Conservation (phyloP, 2,797 vertebrate genomes). For the Coranthus polyacanthus region DNA sequence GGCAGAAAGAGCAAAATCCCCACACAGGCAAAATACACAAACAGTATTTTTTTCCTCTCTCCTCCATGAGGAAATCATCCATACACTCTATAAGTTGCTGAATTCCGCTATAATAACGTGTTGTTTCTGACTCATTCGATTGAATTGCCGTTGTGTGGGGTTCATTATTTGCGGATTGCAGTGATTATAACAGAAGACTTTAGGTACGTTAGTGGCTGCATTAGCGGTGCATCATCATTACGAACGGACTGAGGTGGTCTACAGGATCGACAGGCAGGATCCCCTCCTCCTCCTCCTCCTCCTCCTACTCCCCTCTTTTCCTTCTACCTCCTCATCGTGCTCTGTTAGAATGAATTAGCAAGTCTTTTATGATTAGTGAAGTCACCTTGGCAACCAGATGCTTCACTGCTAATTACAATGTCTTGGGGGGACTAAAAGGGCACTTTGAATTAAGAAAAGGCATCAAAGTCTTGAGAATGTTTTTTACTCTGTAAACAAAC, state of each 20-base stretch:
- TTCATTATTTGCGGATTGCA: conserved; percentile 26
- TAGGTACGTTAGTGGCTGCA: neutral
- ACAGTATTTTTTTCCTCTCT: neutral
- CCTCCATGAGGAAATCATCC: neutral
- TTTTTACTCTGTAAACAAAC: conserved; percentile 41
- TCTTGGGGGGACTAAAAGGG: conserved; percentile 1
- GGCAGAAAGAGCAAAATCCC: neutral
- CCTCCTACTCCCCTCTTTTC: neutral
- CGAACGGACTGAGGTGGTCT: neutral
- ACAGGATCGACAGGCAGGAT: too few relatives aligned
- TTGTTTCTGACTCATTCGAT: conserved; percentile 21
- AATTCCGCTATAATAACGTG: conserved; percentile 1
- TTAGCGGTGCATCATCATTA: neutral
- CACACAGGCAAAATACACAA: neutral
- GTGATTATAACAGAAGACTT: conserved; percentile 1
- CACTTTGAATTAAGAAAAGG: neutral
- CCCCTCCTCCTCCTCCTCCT: too few relatives aligned
- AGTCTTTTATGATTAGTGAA: conserved; percentile 24
- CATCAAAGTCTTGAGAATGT: conserved; percentile 4
- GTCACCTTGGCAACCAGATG: conserved; percentile 46
- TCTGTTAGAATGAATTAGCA: conserved; percentile 37
- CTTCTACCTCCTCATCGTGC: conserved; percentile 7
- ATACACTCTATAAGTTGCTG: neutral
- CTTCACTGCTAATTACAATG: neutral
- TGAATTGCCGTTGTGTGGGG: conserved; percentile 30